Base-by-base conservation (phyloP, 2,888 invertebrate genomes). In the Neelides folsomi region DNA sequence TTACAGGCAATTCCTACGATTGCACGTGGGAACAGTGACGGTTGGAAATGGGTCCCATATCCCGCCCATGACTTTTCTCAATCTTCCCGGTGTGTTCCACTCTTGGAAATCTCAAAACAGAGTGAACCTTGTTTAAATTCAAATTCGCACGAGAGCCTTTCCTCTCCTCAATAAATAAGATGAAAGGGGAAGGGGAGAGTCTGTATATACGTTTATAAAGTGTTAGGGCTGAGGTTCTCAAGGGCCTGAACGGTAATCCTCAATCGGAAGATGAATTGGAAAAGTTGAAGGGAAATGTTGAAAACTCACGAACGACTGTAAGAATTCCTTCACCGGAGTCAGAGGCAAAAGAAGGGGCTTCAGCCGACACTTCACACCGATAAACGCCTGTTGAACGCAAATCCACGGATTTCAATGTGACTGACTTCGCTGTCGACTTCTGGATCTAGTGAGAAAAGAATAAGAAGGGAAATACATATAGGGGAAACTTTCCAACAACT, bases 291-390 rank as follows among this genome's bases (percentile, higher is more conserved):
- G n/a, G 40, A 16, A 18, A 27, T 7, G 27, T 48, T 48, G 27
- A 18, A 39, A 45, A 80, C 82, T 81, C 76, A 84, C 83, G 82
- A 64, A 83, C 80, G 66, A 83, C 80, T 73, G 82, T 83, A 82
- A 84, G 80, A 66, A 79, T 75, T 34, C 82, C 81, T 69, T 83
- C 83, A 46, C 79, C 81, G 60, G 81, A 80, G 0, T 79, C 80
- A 7, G 83, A 83, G 2, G 79, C 78, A 67, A 83, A 84, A 59
- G 81, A 81, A 8, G 83, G 83, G 47, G 82, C 82, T 70, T 83
- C 83, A 1, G 83, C 83, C 27, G 83, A 83, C 55, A 83, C 81
- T 69, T 83, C 83, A 67, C 83, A 83, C 60, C 80, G 76, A 71
- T 82, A 84, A 49, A 81, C 67, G 4, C 84, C 84, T 55, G 80